Conservation (phyloP, 2,113 vertebrate species). For the Sardina pilchardus region DNA sequence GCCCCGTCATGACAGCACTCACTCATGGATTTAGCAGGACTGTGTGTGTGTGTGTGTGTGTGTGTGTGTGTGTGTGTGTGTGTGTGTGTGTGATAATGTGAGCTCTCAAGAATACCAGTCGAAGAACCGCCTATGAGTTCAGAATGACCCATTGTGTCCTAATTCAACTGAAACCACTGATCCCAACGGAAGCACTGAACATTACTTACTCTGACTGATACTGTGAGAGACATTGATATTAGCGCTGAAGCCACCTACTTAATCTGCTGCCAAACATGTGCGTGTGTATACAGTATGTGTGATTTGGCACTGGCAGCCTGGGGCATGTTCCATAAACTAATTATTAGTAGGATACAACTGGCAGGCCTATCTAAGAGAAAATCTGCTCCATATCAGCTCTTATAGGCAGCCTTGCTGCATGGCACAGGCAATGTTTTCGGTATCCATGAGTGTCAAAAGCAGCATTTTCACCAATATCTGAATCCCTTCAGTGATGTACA, state of each 20-base stretch:
- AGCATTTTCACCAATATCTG: too few relatives aligned
- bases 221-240: neutral
- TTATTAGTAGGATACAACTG: too few relatives aligned
- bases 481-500: too few relatives aligned
- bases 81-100: neutral
- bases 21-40: neutral
- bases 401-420: too few relatives aligned
- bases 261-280: neutral
- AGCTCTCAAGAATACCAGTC: neutral
- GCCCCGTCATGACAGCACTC: neutral
- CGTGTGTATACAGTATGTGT: neutral
- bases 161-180: too few relatives aligned
- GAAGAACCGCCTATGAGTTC: neutral
- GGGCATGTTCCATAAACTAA: too few relatives aligned
- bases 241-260: neutral
- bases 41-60: neutral
- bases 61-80: neutral
- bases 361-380: too few relatives aligned
- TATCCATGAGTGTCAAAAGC: neutral
- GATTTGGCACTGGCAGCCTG: too few relatives aligned
- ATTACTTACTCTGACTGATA: neutral
- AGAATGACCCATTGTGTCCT: too few relatives aligned
- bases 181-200: too few relatives aligned
- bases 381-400: too few relatives aligned
- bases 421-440: too few relatives aligned